These are phyloP conservation scores for Nebria brevicollis DNA, from an alignment of 2,888 invertebrate genomes.

Conservation along the genomic window DNA sequence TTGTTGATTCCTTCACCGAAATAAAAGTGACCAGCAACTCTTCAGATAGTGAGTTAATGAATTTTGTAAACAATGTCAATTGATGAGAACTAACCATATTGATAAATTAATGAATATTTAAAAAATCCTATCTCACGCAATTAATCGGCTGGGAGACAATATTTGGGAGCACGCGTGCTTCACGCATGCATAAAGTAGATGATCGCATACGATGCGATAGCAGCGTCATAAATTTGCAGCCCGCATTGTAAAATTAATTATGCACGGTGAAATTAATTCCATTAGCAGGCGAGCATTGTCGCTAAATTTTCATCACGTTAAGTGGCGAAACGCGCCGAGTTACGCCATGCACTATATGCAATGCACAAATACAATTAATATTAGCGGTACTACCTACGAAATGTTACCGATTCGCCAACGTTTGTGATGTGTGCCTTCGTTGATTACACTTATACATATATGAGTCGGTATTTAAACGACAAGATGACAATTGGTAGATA, in stretches of 20 bases:
- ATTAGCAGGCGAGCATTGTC: conserved; percentile 54
- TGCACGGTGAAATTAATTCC: conserved; percentile 56
- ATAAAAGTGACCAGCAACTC: too few relatives aligned
- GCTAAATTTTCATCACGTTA: conserved; percentile 51
- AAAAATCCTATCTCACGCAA: too few relatives aligned
- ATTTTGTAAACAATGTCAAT: too few relatives aligned
- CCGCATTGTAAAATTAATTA: conserved; percentile 52
- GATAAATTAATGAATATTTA: too few relatives aligned
- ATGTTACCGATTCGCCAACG: background rate
- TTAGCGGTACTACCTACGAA: background rate
- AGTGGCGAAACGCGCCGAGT: conserved; percentile 30
- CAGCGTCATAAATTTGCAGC: conserved; percentile 35
- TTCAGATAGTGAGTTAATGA: too few relatives aligned
- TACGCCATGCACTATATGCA: conserved; percentile 4
- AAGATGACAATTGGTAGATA: background rate
- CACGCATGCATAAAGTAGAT: conserved; percentile 30
- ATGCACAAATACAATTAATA: conserved; percentile 9
- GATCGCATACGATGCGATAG: conserved; percentile 10
- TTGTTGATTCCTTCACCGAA: too few relatives aligned
- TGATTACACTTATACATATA: background rate
- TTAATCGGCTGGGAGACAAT: background rate
- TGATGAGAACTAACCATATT: too few relatives aligned
- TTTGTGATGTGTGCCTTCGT: background rate
- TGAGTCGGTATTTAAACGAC: background rate
- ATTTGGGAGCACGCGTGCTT: background rate